Conservation (phyloP, 53 echinoderm and acorn worm species). For the Henricia sp. region DNA sequence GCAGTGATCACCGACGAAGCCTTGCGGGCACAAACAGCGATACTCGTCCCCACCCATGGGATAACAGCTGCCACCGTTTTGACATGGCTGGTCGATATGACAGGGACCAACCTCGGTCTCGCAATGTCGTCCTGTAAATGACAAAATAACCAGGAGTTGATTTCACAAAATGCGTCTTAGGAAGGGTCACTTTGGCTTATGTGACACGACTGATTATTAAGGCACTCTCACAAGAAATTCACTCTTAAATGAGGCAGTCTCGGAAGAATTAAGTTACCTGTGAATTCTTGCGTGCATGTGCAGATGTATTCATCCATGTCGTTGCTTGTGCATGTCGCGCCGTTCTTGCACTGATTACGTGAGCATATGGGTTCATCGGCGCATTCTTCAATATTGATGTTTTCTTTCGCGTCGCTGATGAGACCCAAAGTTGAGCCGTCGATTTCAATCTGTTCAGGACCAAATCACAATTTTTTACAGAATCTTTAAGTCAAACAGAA, state of each 20-base stretch:
- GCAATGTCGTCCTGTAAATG: slow-evolving; percentile 82
- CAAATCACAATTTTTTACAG: background rate
- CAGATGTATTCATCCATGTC: slow-evolving; percentile 63
- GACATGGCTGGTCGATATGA: slow-evolving; percentile 69
- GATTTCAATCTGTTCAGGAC: slow-evolving; percentile 72
- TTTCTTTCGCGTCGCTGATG: slow-evolving; percentile 63
- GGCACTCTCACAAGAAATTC: too few species aligned
- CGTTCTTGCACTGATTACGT: slow-evolving; percentile 81
- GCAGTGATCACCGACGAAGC: slow-evolving; percentile 78
- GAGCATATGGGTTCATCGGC: slow-evolving; percentile 69
- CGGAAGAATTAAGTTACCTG: slow-evolving; percentile 53
- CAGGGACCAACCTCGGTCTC: slow-evolving; percentile 82
- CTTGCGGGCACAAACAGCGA: slow-evolving; percentile 83
- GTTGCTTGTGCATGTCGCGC: slow-evolving; percentile 70
- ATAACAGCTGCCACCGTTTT: slow-evolving; percentile 88
- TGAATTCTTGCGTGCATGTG: slow-evolving; percentile 74
- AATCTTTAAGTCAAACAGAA: background rate
- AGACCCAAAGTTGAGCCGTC: slow-evolving; percentile 74
- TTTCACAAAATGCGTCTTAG: background rate
- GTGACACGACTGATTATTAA: background rate
- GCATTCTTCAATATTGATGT: slow-evolving; percentile 81
- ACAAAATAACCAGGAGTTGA: background rate
- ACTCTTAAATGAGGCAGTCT: too few species aligned
- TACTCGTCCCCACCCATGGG: slow-evolving; percentile 82
- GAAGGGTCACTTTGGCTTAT: background rate